A percentile compares a stretch with the other conserved stretches of the same genome.
These are phyloP conservation scores for Aelia acuminata DNA, from an alignment of 2,888 invertebrate genomes.

Conservation along the genomic window DNA sequence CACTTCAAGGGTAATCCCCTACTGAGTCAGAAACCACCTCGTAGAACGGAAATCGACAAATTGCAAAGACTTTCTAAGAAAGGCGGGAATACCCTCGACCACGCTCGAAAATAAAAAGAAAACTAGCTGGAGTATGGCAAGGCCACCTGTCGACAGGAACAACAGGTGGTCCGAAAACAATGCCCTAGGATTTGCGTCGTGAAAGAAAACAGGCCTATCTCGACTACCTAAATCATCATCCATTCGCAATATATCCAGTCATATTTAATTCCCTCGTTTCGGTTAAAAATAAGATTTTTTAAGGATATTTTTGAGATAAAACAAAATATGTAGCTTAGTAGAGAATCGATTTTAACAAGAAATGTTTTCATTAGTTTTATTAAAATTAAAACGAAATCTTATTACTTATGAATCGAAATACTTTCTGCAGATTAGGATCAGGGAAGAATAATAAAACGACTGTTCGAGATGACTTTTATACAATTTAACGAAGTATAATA, in stretches of 20 bases:
- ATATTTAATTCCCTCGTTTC: too few species aligned
- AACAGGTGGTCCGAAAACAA: neutral
- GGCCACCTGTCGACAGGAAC: neutral
- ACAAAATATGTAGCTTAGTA: too few species aligned
- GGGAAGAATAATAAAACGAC: too few species aligned
- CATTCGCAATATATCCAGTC: neutral
- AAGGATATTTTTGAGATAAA: too few species aligned
- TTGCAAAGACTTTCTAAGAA: neutral
- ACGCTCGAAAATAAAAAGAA: neutral
- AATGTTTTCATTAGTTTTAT: too few species aligned
- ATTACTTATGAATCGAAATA: too few species aligned
- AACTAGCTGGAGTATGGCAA: neutral
- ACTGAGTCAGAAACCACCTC: conserved; percentile 2
- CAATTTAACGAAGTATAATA: too few species aligned
- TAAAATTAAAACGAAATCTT: too few species aligned
- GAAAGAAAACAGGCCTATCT: neutral
- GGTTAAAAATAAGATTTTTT: too few species aligned
- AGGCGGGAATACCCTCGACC: conserved; percentile 13
- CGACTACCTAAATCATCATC: neutral
- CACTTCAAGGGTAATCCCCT: conserved; percentile 9
- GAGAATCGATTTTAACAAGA: too few species aligned
- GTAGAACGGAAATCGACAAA: neutral
- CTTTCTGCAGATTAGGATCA: too few species aligned
- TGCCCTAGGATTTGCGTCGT: neutral
- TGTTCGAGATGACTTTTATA: too few species aligned